These are phyloP conservation scores for Amphimedon queenslandica DNA, from an alignment of 37 sponge, comb jelly and placozoan species.

Conservation along the genomic window DNA sequence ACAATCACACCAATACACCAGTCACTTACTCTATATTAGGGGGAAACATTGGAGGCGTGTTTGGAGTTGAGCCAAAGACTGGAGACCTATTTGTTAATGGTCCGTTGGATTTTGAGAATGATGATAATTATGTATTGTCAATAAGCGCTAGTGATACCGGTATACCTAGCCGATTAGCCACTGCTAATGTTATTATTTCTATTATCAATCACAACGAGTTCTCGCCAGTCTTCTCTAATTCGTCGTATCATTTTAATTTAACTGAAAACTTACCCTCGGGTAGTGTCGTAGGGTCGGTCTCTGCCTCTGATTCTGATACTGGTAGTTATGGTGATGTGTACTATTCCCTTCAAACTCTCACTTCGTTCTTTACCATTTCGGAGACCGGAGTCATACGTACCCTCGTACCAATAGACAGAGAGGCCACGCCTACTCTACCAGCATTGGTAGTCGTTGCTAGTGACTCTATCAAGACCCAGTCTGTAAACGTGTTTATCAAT, in stretches of 20 bases:
- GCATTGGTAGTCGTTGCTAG: slow-evolving; percentile 1
- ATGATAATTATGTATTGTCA: slow-evolving; percentile 21
- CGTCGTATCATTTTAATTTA: slow-evolving; percentile 25
- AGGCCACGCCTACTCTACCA: neutral
- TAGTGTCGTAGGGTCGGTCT: slow-evolving; percentile 15
- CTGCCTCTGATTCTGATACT: slow-evolving; percentile 43
- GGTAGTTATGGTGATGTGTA: slow-evolving; percentile 18
- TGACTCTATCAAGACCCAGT: neutral
- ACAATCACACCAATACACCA: slow-evolving; percentile 24
- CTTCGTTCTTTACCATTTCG: slow-evolving; percentile 23
- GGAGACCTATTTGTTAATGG: slow-evolving; percentile 41
- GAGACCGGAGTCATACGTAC: slow-evolving; percentile 27
- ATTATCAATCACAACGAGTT: slow-evolving; percentile 56
- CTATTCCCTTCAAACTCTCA: slow-evolving; percentile 21
- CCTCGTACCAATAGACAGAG: slow-evolving; percentile 32
- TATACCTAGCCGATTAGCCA: slow-evolving; percentile 1
- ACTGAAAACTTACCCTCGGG: slow-evolving; percentile 21
- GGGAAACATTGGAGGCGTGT: slow-evolving; percentile 39
- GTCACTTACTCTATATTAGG: slow-evolving; percentile 17
- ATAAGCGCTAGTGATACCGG: slow-evolving; percentile 71
- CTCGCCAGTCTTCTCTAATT: slow-evolving; percentile 33
- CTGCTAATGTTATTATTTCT: slow-evolving; percentile 13
- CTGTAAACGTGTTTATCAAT: slow-evolving; percentile 26
- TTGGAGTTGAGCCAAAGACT: slow-evolving; percentile 47
- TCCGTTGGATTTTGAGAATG: slow-evolving; percentile 55